Percentiles rank a stretch among this genome's conserved stretches.
phyloP scores from a whole-genome alignment of 2,113 vertebrate species.

The Erythrocercus mccallii region DNA sequence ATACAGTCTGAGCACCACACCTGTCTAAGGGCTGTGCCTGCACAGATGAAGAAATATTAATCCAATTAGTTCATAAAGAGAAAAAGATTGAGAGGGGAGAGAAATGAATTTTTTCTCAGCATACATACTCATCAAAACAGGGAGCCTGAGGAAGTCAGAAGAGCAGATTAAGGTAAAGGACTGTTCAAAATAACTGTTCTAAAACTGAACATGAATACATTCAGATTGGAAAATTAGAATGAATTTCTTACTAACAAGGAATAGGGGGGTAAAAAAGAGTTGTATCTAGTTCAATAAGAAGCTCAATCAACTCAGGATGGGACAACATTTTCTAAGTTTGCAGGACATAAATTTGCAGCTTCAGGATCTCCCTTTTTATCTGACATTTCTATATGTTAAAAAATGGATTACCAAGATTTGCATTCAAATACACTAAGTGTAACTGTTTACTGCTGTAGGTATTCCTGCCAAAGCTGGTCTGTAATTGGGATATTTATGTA shows the following conservation, averaged over 20 bases:
- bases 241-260: not conserved
- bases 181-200: not conserved
- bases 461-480: not conserved
- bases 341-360: not conserved
- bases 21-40: conserved; percentile 38
- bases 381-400: not conserved
- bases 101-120: not conserved
- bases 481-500: conserved; percentile 1
- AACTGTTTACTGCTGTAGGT: not conserved
- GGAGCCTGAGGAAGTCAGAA: not conserved
- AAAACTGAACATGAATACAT: not conserved
- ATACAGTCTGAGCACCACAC: conserved; percentile 54
- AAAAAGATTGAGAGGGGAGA: conserved; percentile 1
- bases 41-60: conserved; percentile 15
- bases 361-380: not conserved
- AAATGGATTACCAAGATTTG: not conserved
- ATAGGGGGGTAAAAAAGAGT: not conserved
- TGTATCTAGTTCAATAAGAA: not conserved
- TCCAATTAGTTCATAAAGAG: conserved; percentile 6
- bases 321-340: not conserved
- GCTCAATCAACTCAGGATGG: not conserved
- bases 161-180: not conserved
- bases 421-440: not conserved
- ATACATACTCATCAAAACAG: not conserved
- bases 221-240: not conserved